These are phyloP conservation scores for Labroides dimidiatus DNA, from an alignment of 2,797 vertebrate species.

Conservation along the genomic window DNA sequence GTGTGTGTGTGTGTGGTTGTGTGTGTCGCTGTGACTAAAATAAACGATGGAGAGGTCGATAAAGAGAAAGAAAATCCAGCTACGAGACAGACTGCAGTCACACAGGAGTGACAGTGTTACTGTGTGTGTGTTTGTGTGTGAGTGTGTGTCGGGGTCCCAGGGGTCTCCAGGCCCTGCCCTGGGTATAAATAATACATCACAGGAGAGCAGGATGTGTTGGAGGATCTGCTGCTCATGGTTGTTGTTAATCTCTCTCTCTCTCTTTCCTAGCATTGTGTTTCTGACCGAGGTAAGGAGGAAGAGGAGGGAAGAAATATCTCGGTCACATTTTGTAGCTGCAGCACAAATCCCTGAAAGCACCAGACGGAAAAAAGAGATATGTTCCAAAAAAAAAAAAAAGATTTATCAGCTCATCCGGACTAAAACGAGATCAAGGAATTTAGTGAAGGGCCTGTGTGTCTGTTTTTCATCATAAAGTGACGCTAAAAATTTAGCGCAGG, in stretches of 20 bases:
- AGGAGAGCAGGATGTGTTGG: slow-evolving; percentile 15
- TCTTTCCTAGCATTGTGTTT: neutral
- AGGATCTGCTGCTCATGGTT: slow-evolving; percentile 26
- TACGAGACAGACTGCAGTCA: slow-evolving; percentile 14
- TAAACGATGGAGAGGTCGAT: slow-evolving; percentile 1
- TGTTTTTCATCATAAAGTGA: neutral
- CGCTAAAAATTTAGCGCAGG: neutral
- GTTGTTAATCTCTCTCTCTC: slow-evolving; percentile 32
- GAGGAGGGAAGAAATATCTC: neutral
- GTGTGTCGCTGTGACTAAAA: neutral
- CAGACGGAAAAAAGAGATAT: neutral
- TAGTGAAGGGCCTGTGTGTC: neutral
- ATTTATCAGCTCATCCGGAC: neutral
- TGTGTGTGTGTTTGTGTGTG: slow-evolving; percentile 34
- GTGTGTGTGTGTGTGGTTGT: neutral
- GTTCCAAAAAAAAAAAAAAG: neutral
- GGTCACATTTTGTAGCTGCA: neutral
- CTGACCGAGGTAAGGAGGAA: neutral
- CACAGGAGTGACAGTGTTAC: neutral
- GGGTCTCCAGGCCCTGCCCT: slow-evolving; percentile 40
- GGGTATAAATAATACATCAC: slow-evolving; percentile 64
- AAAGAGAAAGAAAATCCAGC: slow-evolving; percentile 16
- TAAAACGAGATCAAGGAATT: neutral
- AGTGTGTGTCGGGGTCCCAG: slow-evolving; percentile 29
- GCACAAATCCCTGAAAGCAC: neutral